phyloP scores from a whole-genome alignment of 2,113 vertebrate species.

The Epinephelus moara region DNA sequence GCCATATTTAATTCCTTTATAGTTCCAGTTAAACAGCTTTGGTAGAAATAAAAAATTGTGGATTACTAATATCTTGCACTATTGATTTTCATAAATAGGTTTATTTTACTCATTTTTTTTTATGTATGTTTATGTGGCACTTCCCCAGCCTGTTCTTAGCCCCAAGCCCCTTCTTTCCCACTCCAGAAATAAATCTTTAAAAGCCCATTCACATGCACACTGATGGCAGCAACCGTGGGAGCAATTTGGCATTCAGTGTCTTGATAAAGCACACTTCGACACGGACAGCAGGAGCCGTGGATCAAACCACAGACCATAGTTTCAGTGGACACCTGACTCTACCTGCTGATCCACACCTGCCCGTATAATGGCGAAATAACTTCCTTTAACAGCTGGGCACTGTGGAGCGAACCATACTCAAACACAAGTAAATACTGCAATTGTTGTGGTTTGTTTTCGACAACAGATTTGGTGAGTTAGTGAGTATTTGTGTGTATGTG shows the following conservation, averaged over 20 bases:
- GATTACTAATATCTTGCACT: background rate
- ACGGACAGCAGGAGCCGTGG: background rate
- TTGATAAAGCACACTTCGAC: background rate
- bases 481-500: background rate
- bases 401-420: background rate
- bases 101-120: background rate
- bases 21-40: background rate
- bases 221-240: background rate
- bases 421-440: background rate
- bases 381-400: background rate
- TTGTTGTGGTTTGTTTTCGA: background rate
- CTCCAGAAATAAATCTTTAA: slow-evolving; percentile 1
- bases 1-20: background rate
- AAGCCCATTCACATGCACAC: background rate
- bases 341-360: background rate
- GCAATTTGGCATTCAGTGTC: background rate
- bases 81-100: background rate
- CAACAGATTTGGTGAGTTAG: background rate
- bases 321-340: background rate
- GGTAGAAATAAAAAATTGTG: background rate
- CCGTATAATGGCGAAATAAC: background rate
- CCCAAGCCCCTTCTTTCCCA: background rate
- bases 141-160: background rate
- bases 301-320: background rate
- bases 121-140: background rate